Conservation (phyloP, 2,797 vertebrate genomes). For the Poeciliopsis paucimaculata region DNA sequence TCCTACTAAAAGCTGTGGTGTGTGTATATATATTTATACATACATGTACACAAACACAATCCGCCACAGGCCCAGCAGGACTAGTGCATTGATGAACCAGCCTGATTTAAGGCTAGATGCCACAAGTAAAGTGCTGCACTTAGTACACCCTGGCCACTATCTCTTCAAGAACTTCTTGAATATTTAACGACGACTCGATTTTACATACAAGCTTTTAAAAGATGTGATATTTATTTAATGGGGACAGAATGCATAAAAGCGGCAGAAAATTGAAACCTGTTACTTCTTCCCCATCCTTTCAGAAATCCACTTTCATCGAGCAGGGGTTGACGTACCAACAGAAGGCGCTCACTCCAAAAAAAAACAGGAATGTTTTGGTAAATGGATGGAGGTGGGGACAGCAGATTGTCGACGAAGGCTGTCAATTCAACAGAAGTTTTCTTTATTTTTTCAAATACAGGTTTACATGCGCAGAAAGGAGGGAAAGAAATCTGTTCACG, state of each 20-base stretch:
- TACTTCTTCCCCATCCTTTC: constrained; percentile 52
- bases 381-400: constrained; percentile 28
- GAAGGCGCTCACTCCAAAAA: constrained; percentile 52
- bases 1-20: constrained; percentile 43
- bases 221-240: constrained; percentile 83
- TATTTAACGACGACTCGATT: constrained; percentile 78
- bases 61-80: constrained; percentile 65
- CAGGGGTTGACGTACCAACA: constrained; percentile 60
- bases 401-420: constrained; percentile 23
- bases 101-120: constrained; percentile 67
- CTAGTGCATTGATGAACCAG: constrained; percentile 58
- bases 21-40: constrained; percentile 33
- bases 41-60: constrained; percentile 52
- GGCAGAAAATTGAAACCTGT: constrained; percentile 60
- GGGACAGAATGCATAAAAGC: constrained; percentile 80
- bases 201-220: constrained; percentile 80
- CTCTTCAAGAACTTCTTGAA: constrained; percentile 71
- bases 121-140: constrained; percentile 75
- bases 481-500: constrained; percentile 21
- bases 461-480: constrained; percentile 23
- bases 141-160: constrained; percentile 60
- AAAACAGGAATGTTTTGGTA: constrained; percentile 23
- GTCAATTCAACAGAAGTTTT: constrained; percentile 14
- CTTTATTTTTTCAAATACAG: constrained; percentile 14
- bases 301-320: constrained; percentile 65